Evolutionary conservation across 2,888 invertebrate genomes (phyloP).

Genomic region (Electrophaes corylata): DNA sequence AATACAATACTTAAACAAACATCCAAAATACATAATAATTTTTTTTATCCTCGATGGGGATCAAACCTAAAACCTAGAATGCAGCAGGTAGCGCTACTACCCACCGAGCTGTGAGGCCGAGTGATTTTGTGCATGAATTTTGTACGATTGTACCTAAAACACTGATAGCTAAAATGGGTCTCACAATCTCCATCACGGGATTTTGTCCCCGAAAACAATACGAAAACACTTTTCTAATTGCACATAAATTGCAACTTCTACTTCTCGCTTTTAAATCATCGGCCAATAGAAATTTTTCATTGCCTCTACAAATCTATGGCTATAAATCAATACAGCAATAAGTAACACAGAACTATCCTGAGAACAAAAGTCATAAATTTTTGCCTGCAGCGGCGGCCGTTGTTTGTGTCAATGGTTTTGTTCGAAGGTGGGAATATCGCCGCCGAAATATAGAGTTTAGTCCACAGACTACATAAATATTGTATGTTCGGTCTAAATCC

Average conservation of each 20-base stretch:
- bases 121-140: background rate
- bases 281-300: constrained; percentile 29
- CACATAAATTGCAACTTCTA: constrained; percentile 25
- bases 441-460: constrained; percentile 3
- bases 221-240: constrained; percentile 23
- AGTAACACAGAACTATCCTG: constrained; percentile 62
- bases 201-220: constrained; percentile 1
- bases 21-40: too few relatives aligned
- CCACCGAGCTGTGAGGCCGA: too few relatives aligned
- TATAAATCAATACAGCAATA: constrained; percentile 41
- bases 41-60: too few relatives aligned
- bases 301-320: constrained; percentile 42
- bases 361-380: constrained; percentile 77
- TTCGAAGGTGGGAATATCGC: constrained; percentile 39
- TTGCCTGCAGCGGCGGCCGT: constrained; percentile 60
- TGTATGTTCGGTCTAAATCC: background rate
- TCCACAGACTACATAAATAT: background rate
- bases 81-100: too few relatives aligned
- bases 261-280: constrained; percentile 25
- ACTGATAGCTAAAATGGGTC: background rate
- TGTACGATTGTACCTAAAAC: background rate
- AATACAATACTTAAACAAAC: too few relatives aligned
- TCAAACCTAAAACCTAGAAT: too few relatives aligned
- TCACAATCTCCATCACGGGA: background rate
- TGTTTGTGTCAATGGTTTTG: constrained; percentile 76